These are phyloP conservation scores for Tipula helvola DNA, from an alignment of 2,888 invertebrate genomes.

Conservation along the genomic window DNA sequence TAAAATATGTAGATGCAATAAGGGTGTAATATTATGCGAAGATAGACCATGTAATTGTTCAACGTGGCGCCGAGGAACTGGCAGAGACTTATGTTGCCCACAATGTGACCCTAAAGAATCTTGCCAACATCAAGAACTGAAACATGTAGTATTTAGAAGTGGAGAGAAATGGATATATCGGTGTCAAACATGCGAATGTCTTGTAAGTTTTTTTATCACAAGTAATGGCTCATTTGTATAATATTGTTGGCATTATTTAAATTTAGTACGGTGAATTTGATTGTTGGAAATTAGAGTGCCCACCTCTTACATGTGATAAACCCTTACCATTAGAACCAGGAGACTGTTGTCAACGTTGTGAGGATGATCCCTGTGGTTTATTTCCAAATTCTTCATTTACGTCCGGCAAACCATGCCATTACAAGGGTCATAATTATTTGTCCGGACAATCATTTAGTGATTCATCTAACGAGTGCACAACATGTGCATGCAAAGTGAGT, in stretches of 20 bases:
- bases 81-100: constrained; percentile 58
- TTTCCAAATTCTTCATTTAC: not conserved
- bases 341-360: constrained; percentile 60
- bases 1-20: constrained; percentile 38
- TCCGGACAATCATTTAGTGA: constrained; percentile 47
- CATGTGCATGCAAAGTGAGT: constrained; percentile 62
- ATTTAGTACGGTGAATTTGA: constrained; percentile 70
- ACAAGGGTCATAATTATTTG: constrained; percentile 44
- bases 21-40: constrained; percentile 54
- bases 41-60: constrained; percentile 57
- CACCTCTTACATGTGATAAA: constrained; percentile 50
- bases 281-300: constrained; percentile 80
- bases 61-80: constrained; percentile 23
- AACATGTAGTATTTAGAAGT: constrained; percentile 60
- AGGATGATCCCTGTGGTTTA: constrained; percentile 44
- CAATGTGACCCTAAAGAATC: constrained; percentile 63
- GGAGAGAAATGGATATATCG: constrained; percentile 84
- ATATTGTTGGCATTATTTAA: not conserved
- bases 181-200: constrained; percentile 85
- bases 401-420: constrained; percentile 44
- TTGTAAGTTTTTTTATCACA: constrained; percentile 41
- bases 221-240: not conserved
- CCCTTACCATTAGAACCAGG: constrained; percentile 45
- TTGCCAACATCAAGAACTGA: constrained; percentile 69
- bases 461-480: constrained; percentile 52